phyloP scores from a whole-genome alignment of 2,113 vertebrate species.

The Limnothrissa miodon region DNA sequence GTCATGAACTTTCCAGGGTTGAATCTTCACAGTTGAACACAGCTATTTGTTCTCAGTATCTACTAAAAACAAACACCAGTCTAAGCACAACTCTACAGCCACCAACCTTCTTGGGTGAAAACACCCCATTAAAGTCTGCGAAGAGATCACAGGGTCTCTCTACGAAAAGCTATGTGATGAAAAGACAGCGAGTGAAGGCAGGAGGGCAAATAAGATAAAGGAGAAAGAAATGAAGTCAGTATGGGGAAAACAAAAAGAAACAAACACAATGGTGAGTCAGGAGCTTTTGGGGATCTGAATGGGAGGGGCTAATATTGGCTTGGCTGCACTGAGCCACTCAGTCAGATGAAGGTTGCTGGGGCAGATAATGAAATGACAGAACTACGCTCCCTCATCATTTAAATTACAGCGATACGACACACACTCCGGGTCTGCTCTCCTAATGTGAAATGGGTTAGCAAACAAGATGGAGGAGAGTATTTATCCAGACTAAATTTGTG shows the following conservation, averaged over 20 bases:
- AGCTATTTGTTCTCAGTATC: not conserved
- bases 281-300: not conserved
- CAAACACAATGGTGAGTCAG: not conserved
- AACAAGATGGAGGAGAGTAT: not conserved
- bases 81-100: slow-evolving; percentile 37
- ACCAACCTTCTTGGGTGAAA: slow-evolving; percentile 92
- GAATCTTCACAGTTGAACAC: not conserved
- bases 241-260: not conserved
- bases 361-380: slow-evolving; percentile 3
- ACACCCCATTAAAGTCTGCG: slow-evolving; percentile 89
- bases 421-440: not conserved
- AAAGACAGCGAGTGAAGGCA: slow-evolving; percentile 45
- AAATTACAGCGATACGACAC: not conserved
- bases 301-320: not conserved
- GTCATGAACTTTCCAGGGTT: not conserved
- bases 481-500: not conserved
- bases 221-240: slow-evolving; percentile 32
- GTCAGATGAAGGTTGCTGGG: not conserved
- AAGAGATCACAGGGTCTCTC: slow-evolving; percentile 89
- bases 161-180: slow-evolving; percentile 77
- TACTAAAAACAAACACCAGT: slow-evolving; percentile 27
- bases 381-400: not conserved
- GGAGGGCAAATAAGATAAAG: slow-evolving; percentile 21
- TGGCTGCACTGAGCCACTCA: not conserved
- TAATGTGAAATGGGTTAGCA: not conserved